Evolutionary conservation across 2,113 vertebrate species (phyloP), one percentile per base, ranked within the genome.

Genomic region (Brachyhypopomus gauderio): DNA sequence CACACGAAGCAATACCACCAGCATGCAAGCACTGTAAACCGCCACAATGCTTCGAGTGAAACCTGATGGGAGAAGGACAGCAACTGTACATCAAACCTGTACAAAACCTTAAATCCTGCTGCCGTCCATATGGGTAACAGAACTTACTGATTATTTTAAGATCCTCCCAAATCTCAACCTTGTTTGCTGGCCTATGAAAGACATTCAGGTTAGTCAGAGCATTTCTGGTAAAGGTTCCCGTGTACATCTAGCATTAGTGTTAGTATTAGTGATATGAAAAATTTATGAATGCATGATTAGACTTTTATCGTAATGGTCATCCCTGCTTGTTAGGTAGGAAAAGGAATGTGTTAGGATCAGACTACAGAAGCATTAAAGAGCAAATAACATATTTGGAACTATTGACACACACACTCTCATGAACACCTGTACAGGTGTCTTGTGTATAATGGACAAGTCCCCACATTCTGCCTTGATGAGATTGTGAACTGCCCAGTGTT

Each of bases 111-210:
- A 63, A 17, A 30, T 67, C 4, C 63, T 36, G 5, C 17, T 25
- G 38, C 36, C n/a, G 12, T 70, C 30, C n/a, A 2, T 19, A 23
- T 20, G 63, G 5, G 4, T 62, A 0, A 56, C 41, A 41, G 41
- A 80, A 89, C 97, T 97, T 93, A 99, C 98, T 99, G 92, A 98
- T 95, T 89, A 98, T 98, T 89, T 99, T 99, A 83, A 99, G 89
- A 86, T 99, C 97, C 72, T 98, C 97, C 98, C 97, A 99, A 91
- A 99, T 98, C 91, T 98, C 97, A 86, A 99, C 88, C 76, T 98
- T 99, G 89, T 99, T 98, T 83, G 93, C 88, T 56, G 97, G 98
- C 90, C 97, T 99, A 62, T 64, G 71, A 90, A 86, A 73, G 16
- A 60, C 2, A 80, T 19, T 59, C 60, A 20, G 4, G 2, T 70